Evolutionary conservation across 2,113 vertebrate species (phyloP).

Genomic region (Tamias sibiricus): DNA sequence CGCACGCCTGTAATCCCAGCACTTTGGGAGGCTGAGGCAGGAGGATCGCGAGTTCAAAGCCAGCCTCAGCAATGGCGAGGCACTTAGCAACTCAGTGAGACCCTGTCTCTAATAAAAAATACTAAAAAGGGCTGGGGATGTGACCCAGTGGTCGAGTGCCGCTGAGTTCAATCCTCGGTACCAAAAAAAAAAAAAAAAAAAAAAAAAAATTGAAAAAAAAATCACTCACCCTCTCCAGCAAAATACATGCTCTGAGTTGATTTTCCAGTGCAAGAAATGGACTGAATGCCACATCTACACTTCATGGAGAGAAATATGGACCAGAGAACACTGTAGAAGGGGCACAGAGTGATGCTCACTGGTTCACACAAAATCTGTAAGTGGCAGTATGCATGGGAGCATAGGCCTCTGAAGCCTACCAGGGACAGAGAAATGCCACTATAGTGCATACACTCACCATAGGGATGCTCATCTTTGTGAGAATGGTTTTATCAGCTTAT

Average conservation of each 20-base stretch:
- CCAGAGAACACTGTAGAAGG: background rate
- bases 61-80: too few species aligned
- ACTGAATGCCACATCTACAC: background rate
- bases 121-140: too few species aligned
- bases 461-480: background rate
- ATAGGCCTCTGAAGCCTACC: background rate
- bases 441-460: background rate
- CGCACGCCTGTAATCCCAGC: too few species aligned
- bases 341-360: background rate
- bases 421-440: background rate
- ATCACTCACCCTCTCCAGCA: background rate
- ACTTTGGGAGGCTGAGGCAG: too few species aligned
- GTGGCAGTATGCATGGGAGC: background rate
- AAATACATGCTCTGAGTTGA: background rate
- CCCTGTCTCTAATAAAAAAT: too few species aligned
- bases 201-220: background rate
- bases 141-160: too few species aligned
- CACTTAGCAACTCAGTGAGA: too few species aligned
- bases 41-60: too few species aligned
- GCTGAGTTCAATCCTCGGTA: too few species aligned
- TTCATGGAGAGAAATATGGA: background rate
- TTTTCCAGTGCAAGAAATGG: background rate
- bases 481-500: background rate
- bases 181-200: background rate
- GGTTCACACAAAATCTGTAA: background rate